Conservation (phyloP, 2,113 vertebrate species). For the Acanthisitta chloris region DNA sequence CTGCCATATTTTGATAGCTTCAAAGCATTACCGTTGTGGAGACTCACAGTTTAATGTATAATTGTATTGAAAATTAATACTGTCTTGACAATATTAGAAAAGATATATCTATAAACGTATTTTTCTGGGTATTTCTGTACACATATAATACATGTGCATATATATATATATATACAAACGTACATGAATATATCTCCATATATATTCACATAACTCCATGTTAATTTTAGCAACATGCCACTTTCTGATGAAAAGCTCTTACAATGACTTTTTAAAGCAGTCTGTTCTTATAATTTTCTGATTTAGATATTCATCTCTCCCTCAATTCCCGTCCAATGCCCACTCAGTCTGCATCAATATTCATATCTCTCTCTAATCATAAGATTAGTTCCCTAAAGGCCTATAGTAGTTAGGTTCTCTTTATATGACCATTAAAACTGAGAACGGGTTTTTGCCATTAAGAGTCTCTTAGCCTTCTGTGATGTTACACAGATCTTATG, state of each 20-base stretch:
- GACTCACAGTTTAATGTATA: no score
- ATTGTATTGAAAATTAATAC: neutral
- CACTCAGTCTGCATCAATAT: neutral
- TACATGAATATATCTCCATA: neutral
- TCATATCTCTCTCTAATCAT: neutral
- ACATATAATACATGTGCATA: neutral
- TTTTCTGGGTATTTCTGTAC: neutral
- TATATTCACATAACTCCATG: neutral
- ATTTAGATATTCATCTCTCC: neutral
- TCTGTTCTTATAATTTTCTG: neutral
- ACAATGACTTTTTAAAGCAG: neutral
- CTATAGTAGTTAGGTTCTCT: neutral
- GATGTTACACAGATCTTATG: neutral
- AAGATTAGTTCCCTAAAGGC: neutral
- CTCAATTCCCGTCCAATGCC: neutral
- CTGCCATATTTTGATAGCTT: neutral
- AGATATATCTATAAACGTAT: neutral
- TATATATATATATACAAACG: neutral
- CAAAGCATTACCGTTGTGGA: neutral
- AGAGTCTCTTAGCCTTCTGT: neutral
- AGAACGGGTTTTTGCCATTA: neutral
- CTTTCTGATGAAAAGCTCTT: neutral
- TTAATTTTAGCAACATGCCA: neutral
- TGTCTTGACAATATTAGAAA: neutral
- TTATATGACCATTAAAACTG: slow-evolving; percentile 9